phyloP scores from a whole-genome alignment of 2,888 invertebrate genomes.

The Furcula furcula region DNA sequence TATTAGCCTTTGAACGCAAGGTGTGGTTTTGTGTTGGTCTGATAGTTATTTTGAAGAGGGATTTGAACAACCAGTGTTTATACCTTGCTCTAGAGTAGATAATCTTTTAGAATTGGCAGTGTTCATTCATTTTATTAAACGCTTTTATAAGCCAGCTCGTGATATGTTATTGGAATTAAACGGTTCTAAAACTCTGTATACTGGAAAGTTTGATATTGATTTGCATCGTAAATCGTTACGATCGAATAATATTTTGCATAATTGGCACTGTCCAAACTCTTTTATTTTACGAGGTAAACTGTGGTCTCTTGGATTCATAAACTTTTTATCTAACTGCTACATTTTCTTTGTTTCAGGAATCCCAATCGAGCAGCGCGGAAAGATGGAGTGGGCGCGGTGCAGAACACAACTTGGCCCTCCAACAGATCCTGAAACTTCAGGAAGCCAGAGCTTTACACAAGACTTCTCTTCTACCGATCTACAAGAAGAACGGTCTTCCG shows the following conservation, averaged over 20 bases:
- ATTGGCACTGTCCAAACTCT: too few species aligned
- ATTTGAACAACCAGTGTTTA: slow-evolving; percentile 72
- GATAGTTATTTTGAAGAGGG: slow-evolving; percentile 73
- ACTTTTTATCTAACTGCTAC: background rate
- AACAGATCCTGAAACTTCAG: slow-evolving; percentile 94
- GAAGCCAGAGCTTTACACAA: slow-evolving; percentile 89
- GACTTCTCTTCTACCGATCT: slow-evolving; percentile 76
- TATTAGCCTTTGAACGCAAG: slow-evolving; percentile 80
- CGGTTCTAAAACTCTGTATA: slow-evolving; percentile 18
- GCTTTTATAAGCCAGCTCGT: slow-evolving; percentile 30
- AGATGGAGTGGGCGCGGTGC: slow-evolving; percentile 95
- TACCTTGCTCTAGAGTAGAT: slow-evolving; percentile 61
- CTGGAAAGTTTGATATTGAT: slow-evolving; percentile 10
- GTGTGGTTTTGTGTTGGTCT: slow-evolving; percentile 72
- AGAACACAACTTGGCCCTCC: slow-evolving; percentile 95
- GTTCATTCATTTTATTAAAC: slow-evolving; percentile 55
- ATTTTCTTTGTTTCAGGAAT: slow-evolving; percentile 85
- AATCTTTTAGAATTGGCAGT: slow-evolving; percentile 61
- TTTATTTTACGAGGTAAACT: background rate
- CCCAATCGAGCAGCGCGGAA: slow-evolving; percentile 91
- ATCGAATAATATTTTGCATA: slow-evolving; percentile 10
- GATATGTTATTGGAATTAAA: slow-evolving; percentile 34
- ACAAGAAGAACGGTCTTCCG: slow-evolving; percentile 72
- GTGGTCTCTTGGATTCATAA: too few species aligned
- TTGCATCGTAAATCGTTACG: slow-evolving; percentile 6